A percentile compares a stretch with the other conserved stretches of the same genome.
Conservation (phyloP, 2,113 vertebrate genomes). For the Gambusia affinis region DNA sequence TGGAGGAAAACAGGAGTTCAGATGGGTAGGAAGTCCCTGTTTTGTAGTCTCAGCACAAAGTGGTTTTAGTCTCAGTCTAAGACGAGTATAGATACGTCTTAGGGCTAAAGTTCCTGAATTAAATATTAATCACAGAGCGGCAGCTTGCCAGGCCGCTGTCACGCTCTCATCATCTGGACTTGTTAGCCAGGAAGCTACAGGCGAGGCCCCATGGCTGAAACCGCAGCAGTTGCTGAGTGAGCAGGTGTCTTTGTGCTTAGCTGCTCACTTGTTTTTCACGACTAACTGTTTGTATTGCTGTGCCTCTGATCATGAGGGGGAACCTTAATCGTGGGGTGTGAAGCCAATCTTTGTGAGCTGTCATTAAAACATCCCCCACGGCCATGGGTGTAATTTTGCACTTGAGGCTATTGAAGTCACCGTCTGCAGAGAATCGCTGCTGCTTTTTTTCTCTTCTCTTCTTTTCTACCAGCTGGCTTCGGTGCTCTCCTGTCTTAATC, state of each 20-base stretch:
- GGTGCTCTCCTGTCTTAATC: conserved; percentile 63
- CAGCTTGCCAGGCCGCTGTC: conserved; percentile 72
- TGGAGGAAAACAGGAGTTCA: conserved; percentile 52
- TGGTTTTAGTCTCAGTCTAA: conserved; percentile 63
- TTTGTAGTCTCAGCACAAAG: conserved; percentile 73
- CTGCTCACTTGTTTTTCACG: conserved; percentile 66
- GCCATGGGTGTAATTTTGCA: conserved; percentile 68
- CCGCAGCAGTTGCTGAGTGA: conserved; percentile 72
- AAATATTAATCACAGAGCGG: conserved; percentile 76
- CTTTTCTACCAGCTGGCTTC: conserved; percentile 63
- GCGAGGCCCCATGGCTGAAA: conserved; percentile 66
- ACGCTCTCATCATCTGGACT: conserved; percentile 73
- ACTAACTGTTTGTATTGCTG: conserved; percentile 76
- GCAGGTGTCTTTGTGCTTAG: conserved; percentile 75
- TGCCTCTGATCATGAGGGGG: conserved; percentile 74
- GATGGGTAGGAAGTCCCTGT: conserved; percentile 48
- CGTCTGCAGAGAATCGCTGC: conserved; percentile 71
- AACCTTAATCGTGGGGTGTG: conserved; percentile 77
- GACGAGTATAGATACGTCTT: conserved; percentile 64
- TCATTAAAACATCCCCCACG: conserved; percentile 80
- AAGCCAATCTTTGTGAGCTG: conserved; percentile 75
- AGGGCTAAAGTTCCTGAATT: conserved; percentile 72
- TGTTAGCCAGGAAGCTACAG: conserved; percentile 69
- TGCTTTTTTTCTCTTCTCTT: conserved; percentile 13
- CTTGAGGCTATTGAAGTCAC: conserved; percentile 76